Evolutionary conservation across 2,888 invertebrate genomes (phyloP).

Genomic region (Himalopsyche japonica): DNA sequence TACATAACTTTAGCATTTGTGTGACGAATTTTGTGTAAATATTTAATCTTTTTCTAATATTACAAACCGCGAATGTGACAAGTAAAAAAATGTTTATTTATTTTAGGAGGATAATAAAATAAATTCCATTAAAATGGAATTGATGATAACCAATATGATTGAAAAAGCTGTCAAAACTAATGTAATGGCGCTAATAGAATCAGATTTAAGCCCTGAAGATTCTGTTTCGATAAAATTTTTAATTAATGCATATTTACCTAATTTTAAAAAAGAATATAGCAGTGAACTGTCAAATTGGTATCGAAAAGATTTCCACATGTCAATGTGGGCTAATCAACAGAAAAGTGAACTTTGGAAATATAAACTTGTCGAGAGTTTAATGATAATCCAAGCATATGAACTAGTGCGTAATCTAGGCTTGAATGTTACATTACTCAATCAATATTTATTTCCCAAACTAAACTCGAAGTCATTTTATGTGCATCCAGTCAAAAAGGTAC

Average conservation of each 20-base stretch:
- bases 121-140: not conserved
- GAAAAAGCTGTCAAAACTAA: not conserved
- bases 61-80: too few relatives aligned
- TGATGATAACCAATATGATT: not conserved
- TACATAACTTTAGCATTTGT: too few relatives aligned
- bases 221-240: not conserved
- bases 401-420: not conserved
- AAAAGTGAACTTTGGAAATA: not conserved
- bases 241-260: not conserved
- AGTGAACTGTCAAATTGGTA: not conserved
- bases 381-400: not conserved
- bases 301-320: not conserved
- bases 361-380: not conserved
- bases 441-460: not conserved
- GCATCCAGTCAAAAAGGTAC: not conserved
- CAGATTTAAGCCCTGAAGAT: not conserved
- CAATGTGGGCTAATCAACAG: not conserved
- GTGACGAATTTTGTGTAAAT: too few relatives aligned
- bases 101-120: too few relatives aligned
- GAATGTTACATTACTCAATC: not conserved
- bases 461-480: not conserved
- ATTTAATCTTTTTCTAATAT: too few relatives aligned
- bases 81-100: too few relatives aligned
- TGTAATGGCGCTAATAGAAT: not conserved
- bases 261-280: not conserved